Evolutionary conservation across 1,140 invertebrate genomes (phyloP).

Genomic region (Panagrolaimus sp.): DNA sequence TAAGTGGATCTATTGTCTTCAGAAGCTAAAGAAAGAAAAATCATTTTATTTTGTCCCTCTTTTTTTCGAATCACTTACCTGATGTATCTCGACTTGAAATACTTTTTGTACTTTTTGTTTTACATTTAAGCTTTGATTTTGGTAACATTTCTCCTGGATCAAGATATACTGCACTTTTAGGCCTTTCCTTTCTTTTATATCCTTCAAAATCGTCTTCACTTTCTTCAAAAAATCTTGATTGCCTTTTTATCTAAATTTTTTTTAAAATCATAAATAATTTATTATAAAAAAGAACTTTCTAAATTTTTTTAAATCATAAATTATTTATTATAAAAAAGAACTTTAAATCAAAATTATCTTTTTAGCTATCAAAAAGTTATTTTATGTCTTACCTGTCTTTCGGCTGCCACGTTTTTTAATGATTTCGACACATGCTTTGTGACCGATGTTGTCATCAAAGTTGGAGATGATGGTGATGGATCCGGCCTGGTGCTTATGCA

Average conservation of each 20-base stretch:
- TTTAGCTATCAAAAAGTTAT: no score
- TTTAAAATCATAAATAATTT: no score
- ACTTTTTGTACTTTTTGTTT: slow-evolving; percentile 8
- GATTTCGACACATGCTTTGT: slow-evolving; percentile 17
- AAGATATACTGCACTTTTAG: slow-evolving; percentile 7
- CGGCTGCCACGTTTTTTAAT: slow-evolving; percentile 7
- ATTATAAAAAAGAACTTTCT: no score
- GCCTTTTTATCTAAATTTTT: no score
- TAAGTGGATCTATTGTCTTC: background rate
- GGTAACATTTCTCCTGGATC: slow-evolving; percentile 1
- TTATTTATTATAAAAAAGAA: no score
- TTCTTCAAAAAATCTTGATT: background rate
- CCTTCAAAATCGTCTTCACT: slow-evolving; percentile 10
- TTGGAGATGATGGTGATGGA: background rate
- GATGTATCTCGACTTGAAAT: background rate
- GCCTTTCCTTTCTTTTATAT: background rate
- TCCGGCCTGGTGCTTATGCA: background rate
- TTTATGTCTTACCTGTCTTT: background rate
- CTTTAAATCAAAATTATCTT: no score
- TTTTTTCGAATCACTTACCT: no score
- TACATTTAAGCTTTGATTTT: background rate
- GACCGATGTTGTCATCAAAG: background rate
- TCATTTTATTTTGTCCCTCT: no score
- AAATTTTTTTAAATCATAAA: no score
- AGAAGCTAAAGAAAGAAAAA: no score